phyloP scores from a whole-genome alignment of 2,888 invertebrate species.

The Shargacucullia verbasci region DNA sequence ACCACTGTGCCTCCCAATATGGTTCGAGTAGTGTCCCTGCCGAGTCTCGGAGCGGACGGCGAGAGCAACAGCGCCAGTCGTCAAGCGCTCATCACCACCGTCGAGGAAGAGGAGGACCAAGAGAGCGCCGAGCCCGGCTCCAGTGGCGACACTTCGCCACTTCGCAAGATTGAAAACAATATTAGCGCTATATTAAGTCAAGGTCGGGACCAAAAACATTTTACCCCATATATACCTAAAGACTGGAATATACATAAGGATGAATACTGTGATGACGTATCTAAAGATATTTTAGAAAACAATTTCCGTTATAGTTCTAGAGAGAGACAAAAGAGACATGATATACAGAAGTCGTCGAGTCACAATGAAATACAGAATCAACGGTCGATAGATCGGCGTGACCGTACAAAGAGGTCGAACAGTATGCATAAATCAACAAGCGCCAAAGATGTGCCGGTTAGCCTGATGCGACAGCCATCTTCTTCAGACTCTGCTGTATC shows the following conservation, averaged over 20 bases:
- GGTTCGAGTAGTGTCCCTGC: slow-evolving; percentile 91
- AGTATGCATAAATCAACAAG: slow-evolving; percentile 93
- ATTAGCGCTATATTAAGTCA: slow-evolving; percentile 91
- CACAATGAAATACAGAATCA: slow-evolving; percentile 90
- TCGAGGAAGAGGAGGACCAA: slow-evolving; percentile 92
- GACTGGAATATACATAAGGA: slow-evolving; percentile 90
- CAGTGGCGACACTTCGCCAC: slow-evolving; percentile 90
- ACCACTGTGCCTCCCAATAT: slow-evolving; percentile 90
- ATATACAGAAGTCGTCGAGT: slow-evolving; percentile 90
- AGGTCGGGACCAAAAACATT: slow-evolving; percentile 88
- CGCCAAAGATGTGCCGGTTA: slow-evolving; percentile 91
- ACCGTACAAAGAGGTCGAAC: slow-evolving; percentile 87
- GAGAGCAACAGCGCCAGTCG: slow-evolving; percentile 87
- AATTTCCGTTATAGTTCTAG: slow-evolving; percentile 87
- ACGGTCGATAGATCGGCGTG: slow-evolving; percentile 84
- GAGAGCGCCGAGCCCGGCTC: slow-evolving; percentile 90
- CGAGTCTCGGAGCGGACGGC: slow-evolving; percentile 89
- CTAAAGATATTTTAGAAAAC: slow-evolving; percentile 86
- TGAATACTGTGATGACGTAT: slow-evolving; percentile 88
- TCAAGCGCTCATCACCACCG: slow-evolving; percentile 91
- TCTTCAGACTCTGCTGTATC: slow-evolving; percentile 87
- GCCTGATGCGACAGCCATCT: slow-evolving; percentile 86
- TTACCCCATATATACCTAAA: slow-evolving; percentile 87
- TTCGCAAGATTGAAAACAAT: slow-evolving; percentile 92
- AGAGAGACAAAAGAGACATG: slow-evolving; percentile 87